A percentile compares a stretch with the other conserved stretches of the same genome.
phyloP scores from a whole-genome alignment of 2,113 vertebrate species.

The Albula glossodonta region DNA sequence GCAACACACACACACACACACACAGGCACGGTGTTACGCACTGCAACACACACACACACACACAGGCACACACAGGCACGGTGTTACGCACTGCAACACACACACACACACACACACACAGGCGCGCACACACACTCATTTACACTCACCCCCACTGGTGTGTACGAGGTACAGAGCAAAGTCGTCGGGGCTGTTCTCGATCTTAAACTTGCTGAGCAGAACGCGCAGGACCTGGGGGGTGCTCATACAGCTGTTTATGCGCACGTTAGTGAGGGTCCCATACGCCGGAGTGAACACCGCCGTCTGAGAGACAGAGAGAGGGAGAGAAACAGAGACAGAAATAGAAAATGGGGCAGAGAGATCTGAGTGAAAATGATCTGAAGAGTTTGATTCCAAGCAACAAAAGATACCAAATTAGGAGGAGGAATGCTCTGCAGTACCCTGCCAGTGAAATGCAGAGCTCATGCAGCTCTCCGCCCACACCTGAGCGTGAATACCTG shows the following conservation, averaged over 20 bases:
- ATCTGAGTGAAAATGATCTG: background rate
- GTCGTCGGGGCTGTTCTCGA: conserved; percentile 90
- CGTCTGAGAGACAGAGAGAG: conserved; percentile 68
- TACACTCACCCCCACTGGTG: conserved; percentile 81
- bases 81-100: background rate
- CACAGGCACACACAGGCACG: background rate
- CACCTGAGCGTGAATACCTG: too few species aligned
- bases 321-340: background rate
- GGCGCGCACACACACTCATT: background rate
- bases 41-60: background rate
- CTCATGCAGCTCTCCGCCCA: too few species aligned
- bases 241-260: conserved; percentile 96
- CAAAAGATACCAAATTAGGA: too few species aligned
- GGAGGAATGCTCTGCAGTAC: too few species aligned
- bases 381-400: too few species aligned
- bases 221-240: conserved; percentile 88
- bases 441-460: too few species aligned
- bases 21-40: background rate
- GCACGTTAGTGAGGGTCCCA: conserved; percentile 90
- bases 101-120: background rate
- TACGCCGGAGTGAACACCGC: conserved; percentile 89
- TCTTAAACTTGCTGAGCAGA: conserved; percentile 96
- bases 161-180: conserved; percentile 90
- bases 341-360: background rate
- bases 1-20: background rate